Evolutionary conservation across 2,888 invertebrate genomes (phyloP).

Genomic region (Congeria kusceri): DNA sequence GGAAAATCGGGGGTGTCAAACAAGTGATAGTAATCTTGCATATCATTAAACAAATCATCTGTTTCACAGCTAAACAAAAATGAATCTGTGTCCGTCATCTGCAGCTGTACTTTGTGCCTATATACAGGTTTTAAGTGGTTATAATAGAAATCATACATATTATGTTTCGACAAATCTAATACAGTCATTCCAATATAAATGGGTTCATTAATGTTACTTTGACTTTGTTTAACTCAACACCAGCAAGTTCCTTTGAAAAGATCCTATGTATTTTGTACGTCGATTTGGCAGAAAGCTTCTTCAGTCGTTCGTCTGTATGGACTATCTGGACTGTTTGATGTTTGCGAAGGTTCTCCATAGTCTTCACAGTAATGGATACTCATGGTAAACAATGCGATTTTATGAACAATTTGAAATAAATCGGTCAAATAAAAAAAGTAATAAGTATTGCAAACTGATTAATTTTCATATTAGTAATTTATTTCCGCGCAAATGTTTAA

Average conservation of each 20-base stretch:
- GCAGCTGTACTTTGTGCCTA: conserved; percentile 36
- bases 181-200: conserved; percentile 83
- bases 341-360: conserved; percentile 85
- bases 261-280: conserved; percentile 57
- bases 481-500: too few relatives aligned
- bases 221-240: conserved; percentile 73
- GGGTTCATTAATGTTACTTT: conserved; percentile 80
- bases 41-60: conserved; percentile 38
- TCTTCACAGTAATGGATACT: conserved; percentile 84
- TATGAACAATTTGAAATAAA: too few relatives aligned
- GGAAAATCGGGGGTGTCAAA: too few relatives aligned
- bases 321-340: conserved; percentile 75
- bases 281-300: conserved; percentile 28
- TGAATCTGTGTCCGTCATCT: conserved; percentile 43
- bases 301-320: conserved; percentile 32
- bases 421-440: too few relatives aligned
- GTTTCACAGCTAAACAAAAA: conserved; percentile 45
- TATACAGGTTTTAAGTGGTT: conserved; percentile 76
- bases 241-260: conserved; percentile 82
- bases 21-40: too few relatives aligned
- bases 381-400: too few relatives aligned
- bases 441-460: too few relatives aligned
- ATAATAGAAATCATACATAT: conserved; percentile 83
- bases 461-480: too few relatives aligned
- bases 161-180: conserved; percentile 84